These are phyloP conservation scores for Choristoneura fumiferana DNA, from an alignment of 1,140 invertebrate species.

Conservation along the genomic window DNA sequence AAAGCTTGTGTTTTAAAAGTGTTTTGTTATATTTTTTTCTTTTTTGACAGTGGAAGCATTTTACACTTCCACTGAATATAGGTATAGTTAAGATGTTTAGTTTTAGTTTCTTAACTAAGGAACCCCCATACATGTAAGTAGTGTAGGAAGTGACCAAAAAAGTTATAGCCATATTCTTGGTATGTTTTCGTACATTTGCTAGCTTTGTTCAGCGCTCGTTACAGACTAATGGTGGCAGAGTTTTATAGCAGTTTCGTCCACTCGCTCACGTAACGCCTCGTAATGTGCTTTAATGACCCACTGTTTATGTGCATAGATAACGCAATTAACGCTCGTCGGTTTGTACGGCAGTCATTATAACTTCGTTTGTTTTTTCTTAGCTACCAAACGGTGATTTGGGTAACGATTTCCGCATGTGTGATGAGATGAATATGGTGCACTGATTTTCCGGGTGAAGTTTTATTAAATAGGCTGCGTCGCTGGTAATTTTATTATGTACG, in stretches of 20 bases:
- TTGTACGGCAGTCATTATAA: conserved; percentile 9
- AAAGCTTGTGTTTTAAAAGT: no score
- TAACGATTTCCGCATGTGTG: conserved; percentile 4
- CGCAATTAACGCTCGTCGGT: conserved; percentile 9
- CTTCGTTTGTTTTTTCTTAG: conserved; percentile 8
- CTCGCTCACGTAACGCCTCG: conserved; percentile 25
- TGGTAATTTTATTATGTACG: no score
- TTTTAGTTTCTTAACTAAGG: no score
- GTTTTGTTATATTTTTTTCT: no score
- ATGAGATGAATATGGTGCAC: neutral
- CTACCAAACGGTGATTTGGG: neutral
- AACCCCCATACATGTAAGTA: no score
- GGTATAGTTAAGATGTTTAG: no score
- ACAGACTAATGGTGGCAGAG: conserved; percentile 30
- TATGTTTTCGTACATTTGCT: conserved; percentile 1
- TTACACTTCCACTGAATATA: no score
- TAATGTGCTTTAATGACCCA: conserved; percentile 39
- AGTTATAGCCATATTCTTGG: neutral
- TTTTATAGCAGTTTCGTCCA: conserved; percentile 35
- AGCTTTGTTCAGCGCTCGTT: conserved; percentile 7
- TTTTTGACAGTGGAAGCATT: no score
- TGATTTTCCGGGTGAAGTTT: neutral
- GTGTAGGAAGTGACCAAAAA: no score
- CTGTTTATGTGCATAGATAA: conserved; percentile 33
- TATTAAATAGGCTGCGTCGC: no score